These are phyloP conservation scores for Ariopsis seemanni DNA, from an alignment of 2,113 vertebrate genomes.

Conservation along the genomic window DNA sequence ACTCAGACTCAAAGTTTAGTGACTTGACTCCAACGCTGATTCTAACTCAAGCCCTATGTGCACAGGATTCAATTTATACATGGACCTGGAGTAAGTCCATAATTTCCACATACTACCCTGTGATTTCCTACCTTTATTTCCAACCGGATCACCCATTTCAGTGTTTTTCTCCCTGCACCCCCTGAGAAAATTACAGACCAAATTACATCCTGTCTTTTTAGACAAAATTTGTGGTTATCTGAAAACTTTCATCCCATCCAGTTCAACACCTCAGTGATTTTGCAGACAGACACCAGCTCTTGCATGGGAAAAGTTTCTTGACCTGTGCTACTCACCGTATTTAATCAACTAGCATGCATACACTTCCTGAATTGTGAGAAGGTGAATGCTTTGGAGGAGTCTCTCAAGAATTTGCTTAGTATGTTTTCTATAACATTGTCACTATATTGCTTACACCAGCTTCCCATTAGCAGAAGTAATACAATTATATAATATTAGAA, in stretches of 20 bases:
- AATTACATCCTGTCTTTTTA: background rate
- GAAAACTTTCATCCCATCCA: background rate
- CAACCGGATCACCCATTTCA: background rate
- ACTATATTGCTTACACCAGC: background rate
- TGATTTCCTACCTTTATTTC: background rate
- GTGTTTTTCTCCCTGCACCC: slow-evolving; percentile 3
- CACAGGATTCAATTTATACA: background rate
- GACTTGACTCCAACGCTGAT: too few relatives aligned
- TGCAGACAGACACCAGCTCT: background rate
- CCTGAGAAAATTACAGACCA: slow-evolving; percentile 3
- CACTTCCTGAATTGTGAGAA: background rate
- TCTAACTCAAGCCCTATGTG: too few relatives aligned
- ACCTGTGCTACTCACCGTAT: background rate
- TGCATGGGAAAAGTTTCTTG: background rate
- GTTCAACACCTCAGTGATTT: background rate
- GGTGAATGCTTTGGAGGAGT: background rate
- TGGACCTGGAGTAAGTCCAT: background rate
- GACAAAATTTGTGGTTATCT: background rate
- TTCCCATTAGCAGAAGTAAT: background rate
- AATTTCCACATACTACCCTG: slow-evolving; percentile 6
- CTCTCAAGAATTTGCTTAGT: background rate
- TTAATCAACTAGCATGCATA: background rate
- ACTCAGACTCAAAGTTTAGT: too few relatives aligned
- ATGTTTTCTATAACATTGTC: background rate
- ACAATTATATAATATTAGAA: background rate